Evolutionary conservation across 2,113 vertebrate species (phyloP).

Genomic region (Tupaia chinensis): DNA sequence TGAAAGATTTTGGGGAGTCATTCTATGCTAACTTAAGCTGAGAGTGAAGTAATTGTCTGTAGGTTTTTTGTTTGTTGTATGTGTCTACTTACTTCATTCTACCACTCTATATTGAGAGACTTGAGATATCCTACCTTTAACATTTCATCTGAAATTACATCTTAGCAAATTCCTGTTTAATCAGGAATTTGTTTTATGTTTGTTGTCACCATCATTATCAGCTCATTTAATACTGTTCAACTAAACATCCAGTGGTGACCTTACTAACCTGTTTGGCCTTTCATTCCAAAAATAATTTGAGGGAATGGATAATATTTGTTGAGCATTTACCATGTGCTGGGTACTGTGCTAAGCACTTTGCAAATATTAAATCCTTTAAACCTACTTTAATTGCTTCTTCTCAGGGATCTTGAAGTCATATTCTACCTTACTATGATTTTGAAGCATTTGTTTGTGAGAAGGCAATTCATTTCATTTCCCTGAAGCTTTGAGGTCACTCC

Average conservation of each 20-base stretch:
- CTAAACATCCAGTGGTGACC: not conserved
- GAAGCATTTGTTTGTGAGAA: not conserved
- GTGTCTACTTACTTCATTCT: slow-evolving; percentile 37
- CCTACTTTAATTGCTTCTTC: slow-evolving; percentile 46
- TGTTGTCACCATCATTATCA: slow-evolving; percentile 26
- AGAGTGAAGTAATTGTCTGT: slow-evolving; percentile 39
- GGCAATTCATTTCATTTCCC: not conserved
- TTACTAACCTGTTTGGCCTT: slow-evolving; percentile 7
- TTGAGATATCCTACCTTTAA: not conserved
- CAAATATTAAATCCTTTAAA: slow-evolving; percentile 40
- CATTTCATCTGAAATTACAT: slow-evolving; percentile 56
- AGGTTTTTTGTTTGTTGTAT: not conserved
- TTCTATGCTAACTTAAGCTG: slow-evolving; percentile 42
- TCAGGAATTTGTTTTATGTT: slow-evolving; percentile 58
- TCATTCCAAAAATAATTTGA: slow-evolving; percentile 51
- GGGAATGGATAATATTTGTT: slow-evolving; percentile 36
- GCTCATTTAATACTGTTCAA: slow-evolving; percentile 39
- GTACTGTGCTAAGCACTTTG: not conserved
- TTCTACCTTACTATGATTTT: not conserved
- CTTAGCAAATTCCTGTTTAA: slow-evolving; percentile 36
- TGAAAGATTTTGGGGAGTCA: slow-evolving; percentile 28
- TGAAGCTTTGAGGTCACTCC: not conserved
- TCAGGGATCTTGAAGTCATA: slow-evolving; percentile 29
- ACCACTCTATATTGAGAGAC: slow-evolving; percentile 23
- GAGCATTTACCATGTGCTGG: slow-evolving; percentile 6